These are phyloP conservation scores for Drosophila hawaiiensis DNA, from an alignment of 2,888 invertebrate genomes.

Conservation along the genomic window DNA sequence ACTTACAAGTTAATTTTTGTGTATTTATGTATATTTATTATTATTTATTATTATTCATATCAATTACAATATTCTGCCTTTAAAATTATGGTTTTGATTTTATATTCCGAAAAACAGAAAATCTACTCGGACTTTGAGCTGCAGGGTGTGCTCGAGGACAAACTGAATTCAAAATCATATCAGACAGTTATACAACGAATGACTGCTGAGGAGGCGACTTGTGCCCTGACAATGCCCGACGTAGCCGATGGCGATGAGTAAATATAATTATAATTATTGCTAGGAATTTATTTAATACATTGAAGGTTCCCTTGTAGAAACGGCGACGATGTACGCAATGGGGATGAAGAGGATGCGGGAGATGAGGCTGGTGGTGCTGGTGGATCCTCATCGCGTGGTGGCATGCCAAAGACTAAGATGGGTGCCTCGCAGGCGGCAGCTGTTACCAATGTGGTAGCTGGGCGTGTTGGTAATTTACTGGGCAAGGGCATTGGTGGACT, in stretches of 20 bases:
- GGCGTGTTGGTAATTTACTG: slow-evolving; percentile 94
- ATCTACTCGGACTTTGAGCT: slow-evolving; percentile 99
- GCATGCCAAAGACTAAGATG: slow-evolving; percentile 81
- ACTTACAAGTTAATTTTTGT: background rate
- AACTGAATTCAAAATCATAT: slow-evolving; percentile 97
- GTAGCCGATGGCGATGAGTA: slow-evolving; percentile 89
- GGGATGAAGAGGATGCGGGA: slow-evolving; percentile 77
- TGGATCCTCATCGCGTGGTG: slow-evolving; percentile 55
- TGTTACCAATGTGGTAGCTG: slow-evolving; percentile 87
- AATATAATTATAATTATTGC: slow-evolving; percentile 18
- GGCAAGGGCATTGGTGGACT: slow-evolving; percentile 96
- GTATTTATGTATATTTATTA: background rate
- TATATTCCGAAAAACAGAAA: slow-evolving; percentile 88
- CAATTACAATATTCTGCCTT: background rate
- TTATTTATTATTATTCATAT: background rate
- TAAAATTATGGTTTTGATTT: background rate
- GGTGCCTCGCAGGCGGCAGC: slow-evolving; percentile 83
- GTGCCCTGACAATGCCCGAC: slow-evolving; percentile 93
- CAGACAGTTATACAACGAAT: slow-evolving; percentile 96
- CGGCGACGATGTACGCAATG: slow-evolving; percentile 71
- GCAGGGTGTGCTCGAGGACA: slow-evolving; percentile 99
- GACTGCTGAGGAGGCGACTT: slow-evolving; percentile 98
- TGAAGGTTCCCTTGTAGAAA: slow-evolving; percentile 42
- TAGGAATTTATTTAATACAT: background rate
- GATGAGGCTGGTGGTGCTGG: slow-evolving; percentile 57